Evolutionary conservation across 1,140 invertebrate species (phyloP), one percentile per base, ranked within the genome.

Genomic region (Parapsyche elsis): DNA sequence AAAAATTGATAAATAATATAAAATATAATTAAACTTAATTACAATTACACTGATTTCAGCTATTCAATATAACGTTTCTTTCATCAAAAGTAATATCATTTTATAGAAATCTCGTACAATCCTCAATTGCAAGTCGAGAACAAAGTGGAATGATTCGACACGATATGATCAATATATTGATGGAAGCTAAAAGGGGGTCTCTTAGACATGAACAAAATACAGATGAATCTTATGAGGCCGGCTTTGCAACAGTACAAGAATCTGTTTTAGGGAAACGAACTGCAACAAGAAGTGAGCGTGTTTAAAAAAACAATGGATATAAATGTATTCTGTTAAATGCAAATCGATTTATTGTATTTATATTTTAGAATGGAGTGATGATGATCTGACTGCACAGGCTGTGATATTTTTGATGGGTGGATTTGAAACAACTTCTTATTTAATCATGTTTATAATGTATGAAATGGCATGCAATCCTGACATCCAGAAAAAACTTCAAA

Each of bases 401-500:
- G 87, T 92, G 53, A 81, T 91, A 0, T 92, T 92, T 84, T 89
- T 92, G 67, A 82, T 92, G 5, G 92, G 90, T 67, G 90, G 90
- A 14, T 92, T 88, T 82, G 92, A 94, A 71, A 93, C 92, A 0
- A 91, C 91, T 0, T 89, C 92, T 0, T 89, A 88, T 0, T 85
- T 90, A 0, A 87, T 93, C 5, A 86, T 88, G 21, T 91, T 87
- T 80, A 86, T 88, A 0, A 75, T 90, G 1, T 91, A 91, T 82
- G 86, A 90, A 79, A 86, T 94, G 14, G 90, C 92, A 0, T 84
- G 85, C 19, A 85, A 93, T 84, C 89, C 88, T 0, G 89, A 91
- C 0, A 86, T 91, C 12, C 92, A 94, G 84, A 85, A 89, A 0
- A 89, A 88, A 84, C 82, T 92, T 4, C 88, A 89, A 30, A 85